Base-by-base conservation (phyloP, 2,888 invertebrate genomes). In the Mellilla xanthometata region DNA sequence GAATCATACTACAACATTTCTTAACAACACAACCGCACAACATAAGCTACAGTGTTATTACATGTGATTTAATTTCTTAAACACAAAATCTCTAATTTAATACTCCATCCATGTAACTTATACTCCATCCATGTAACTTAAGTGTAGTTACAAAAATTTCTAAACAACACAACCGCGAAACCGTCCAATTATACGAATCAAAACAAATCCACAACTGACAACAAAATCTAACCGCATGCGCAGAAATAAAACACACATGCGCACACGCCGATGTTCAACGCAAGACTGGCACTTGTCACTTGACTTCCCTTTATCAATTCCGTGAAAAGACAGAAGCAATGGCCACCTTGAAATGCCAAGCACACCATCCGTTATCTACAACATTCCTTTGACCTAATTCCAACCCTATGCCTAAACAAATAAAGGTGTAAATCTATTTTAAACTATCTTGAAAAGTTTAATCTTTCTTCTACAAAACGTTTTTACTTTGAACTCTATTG, bases 341-440 rank as follows among this genome's bases (percentile, higher is more conserved):
- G 35, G 34, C 38, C 46, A 42, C 57, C 52, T 58, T 43, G 55
- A 55, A 24, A n/a, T 24, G 24, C 7, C 7, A 24, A 3, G n/a
- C 54, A 61, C n/a, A n/a, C 62, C 69, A 65, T 59, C 60, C 67
- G 63, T 74, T 78, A 79, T 81, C 69, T 64, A 52, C 61, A 65
- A 65, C 73, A 71, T 63, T 61, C n/a, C n/a, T 64, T 62, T 71
- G 63, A 67, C 10, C 48, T 39, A 58, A 51, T 56, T 22, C 52
- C 30, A 46, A 53, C 56, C 52, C 49, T 58, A 60, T 30, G 4
- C 0, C 13, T 0, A 23, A 42, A 12, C 3, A 15, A 24, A 60
- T 62, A 68, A 61, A 45, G 34, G 36, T 23, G 8, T 9, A 2
- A 19, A 1, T 45, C 3, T 12, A 12, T 36, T 27, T 3, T 9